A percentile compares a stretch with the other conserved stretches of the same genome.
Conservation (phyloP, 1,140 invertebrate species). For the Leptopilina boulardi region DNA sequence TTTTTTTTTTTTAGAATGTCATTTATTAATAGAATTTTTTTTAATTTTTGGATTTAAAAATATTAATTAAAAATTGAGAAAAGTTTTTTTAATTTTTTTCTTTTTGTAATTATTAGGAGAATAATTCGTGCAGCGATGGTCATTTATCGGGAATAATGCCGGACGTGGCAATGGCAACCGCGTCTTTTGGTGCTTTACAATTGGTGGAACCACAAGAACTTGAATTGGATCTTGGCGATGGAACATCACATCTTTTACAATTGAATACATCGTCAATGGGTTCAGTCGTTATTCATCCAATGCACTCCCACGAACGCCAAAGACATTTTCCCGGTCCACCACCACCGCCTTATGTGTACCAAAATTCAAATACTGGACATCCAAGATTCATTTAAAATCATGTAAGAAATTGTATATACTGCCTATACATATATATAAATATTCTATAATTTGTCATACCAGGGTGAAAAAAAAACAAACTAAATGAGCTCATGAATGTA, state of each 20-base stretch:
- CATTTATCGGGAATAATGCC: slow-evolving; percentile 90
- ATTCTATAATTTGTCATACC: slow-evolving; percentile 47
- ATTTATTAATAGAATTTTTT: no score
- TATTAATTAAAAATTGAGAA: neutral
- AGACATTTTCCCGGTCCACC: slow-evolving; percentile 69
- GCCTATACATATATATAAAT: slow-evolving; percentile 40
- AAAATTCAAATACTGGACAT: slow-evolving; percentile 68
- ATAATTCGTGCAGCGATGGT: slow-evolving; percentile 80
- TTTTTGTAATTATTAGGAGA: slow-evolving; percentile 74
- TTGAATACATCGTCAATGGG: slow-evolving; percentile 64
- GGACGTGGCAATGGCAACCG: slow-evolving; percentile 91
- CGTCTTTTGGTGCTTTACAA: slow-evolving; percentile 83
- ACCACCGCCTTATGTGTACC: slow-evolving; percentile 69
- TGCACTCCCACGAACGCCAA: slow-evolving; percentile 69
- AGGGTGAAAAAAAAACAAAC: slow-evolving; percentile 24
- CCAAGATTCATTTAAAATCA: slow-evolving; percentile 71
- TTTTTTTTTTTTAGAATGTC: neutral
- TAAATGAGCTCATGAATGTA: slow-evolving; percentile 30
- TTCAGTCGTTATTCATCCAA: slow-evolving; percentile 61
- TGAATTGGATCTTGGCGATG: slow-evolving; percentile 86
- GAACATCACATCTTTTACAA: slow-evolving; percentile 78
- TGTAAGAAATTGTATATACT: slow-evolving; percentile 46
- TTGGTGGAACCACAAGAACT: slow-evolving; percentile 81
- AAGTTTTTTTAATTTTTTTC: neutral
- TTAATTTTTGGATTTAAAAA: no score